Evolutionary conservation across 2,888 invertebrate species (phyloP).

Genomic region (Platycnemis pennipes): DNA sequence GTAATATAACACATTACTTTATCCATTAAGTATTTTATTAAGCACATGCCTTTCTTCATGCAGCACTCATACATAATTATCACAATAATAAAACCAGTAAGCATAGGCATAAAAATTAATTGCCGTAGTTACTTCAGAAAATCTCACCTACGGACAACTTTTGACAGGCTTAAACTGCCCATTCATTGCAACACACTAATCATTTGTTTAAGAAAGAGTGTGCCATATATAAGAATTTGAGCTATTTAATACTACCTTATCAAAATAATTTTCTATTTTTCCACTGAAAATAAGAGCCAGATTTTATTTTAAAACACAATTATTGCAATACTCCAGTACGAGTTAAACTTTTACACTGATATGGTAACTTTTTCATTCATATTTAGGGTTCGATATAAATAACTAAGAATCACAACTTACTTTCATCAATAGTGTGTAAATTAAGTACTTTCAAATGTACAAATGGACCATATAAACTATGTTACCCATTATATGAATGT

Average conservation of each 20-base stretch:
- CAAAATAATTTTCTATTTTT: neutral
- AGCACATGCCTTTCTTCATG: constrained; percentile 29
- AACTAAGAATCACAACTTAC: constrained; percentile 26
- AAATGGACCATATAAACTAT: neutral
- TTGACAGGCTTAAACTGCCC: neutral
- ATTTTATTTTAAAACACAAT: constrained; percentile 8
- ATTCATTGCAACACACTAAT: neutral
- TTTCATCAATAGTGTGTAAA: neutral
- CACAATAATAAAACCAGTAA: constrained; percentile 37
- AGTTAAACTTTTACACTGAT: constrained; percentile 34
- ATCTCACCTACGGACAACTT: neutral
- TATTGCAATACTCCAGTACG: neutral
- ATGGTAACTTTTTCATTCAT: constrained; percentile 52
- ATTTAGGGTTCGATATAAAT: neutral
- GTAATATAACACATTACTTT: constrained; percentile 23
- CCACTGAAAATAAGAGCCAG: neutral
- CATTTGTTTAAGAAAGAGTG: neutral
- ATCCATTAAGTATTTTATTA: neutral
- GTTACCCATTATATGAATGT: neutral
- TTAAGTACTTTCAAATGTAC: neutral
- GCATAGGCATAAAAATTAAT: neutral
- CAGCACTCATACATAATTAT: constrained; percentile 39
- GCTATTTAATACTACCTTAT: neutral
- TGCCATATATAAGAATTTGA: neutral
- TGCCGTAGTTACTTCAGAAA: constrained; percentile 16